Base-by-base conservation (phyloP, 2,888 invertebrate species). In the Drepana falcataria region DNA sequence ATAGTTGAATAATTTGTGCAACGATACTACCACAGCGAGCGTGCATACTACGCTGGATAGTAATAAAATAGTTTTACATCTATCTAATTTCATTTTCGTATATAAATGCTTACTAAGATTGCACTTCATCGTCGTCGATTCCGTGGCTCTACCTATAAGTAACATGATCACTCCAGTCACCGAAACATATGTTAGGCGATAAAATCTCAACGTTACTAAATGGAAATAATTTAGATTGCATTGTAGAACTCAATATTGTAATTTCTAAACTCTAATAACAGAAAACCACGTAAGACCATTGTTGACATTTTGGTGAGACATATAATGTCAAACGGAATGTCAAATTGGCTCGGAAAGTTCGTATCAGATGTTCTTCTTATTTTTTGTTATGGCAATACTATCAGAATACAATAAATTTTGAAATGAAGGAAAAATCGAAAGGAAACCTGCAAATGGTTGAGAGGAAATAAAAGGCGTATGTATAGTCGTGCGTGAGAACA, bases 31-130 rank as follows among this genome's bases (percentile, higher is more conserved):
- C 55, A 87, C 79, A 56, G 88, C 89, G 52, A 89, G 69, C 35
- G 87, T 86, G 69, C 89, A 87, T 63, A 90, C 82, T 6, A 86
- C 66, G 71, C 86, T 88, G n/a, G 91, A 88, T 44, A 88, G 70
- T 73, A 90, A 75, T 56, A 90, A 55, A 69, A 88, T 79, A 47
- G 88, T 81, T 84, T 84, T 90, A 79, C 85, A 91, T 61, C 77
- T 78, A 68, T 87, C 89, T 61, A 83, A 56, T 55, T 87, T 76
- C 85, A 88, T 87, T 83, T 86, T 89, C 35, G 83, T 66, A 54
- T 78, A 72, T 53, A 83, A 73, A 69, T 77, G 73, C 57, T 65
- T 72, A 61, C 76, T 77, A 51, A 63, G 69, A 64, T 70, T 69
- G 61, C 76, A 80, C 78, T 83, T 81, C 88, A 88, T 90, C 55